These are phyloP conservation scores for Melikaiella ostensackeni DNA, from an alignment of 2,888 invertebrate genomes.

Conservation along the genomic window DNA sequence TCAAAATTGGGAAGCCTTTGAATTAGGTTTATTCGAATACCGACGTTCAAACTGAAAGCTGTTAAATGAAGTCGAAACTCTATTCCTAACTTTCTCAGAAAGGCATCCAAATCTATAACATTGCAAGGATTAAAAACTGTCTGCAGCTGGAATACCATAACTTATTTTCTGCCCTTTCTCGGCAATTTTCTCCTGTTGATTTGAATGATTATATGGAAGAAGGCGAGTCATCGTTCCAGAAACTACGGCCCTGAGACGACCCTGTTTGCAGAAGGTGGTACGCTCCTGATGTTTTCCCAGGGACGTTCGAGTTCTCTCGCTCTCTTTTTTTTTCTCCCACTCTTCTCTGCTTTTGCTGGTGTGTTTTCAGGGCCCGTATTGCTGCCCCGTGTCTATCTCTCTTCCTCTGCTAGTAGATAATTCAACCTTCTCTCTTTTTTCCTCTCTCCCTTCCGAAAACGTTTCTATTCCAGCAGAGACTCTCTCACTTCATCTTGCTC, in stretches of 20 bases:
- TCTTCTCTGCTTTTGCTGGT: conserved; percentile 22
- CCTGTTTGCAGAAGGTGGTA: conserved; percentile 53
- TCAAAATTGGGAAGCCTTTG: too few relatives aligned
- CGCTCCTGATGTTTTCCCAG: conserved; percentile 50
- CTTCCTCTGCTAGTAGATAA: conserved; percentile 22
- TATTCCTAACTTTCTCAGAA: too few relatives aligned
- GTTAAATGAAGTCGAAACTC: too few relatives aligned
- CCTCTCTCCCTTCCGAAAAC: conserved; percentile 8
- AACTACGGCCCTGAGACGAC: conserved; percentile 56
- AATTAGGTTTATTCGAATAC: too few relatives aligned
- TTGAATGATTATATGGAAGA: conserved; percentile 26
- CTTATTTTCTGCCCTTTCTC: neutral
- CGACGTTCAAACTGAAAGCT: too few relatives aligned
- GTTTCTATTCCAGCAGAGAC: neutral
- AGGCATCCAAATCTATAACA: neutral
- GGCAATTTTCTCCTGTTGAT: neutral
- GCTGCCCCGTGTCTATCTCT: conserved; percentile 25
- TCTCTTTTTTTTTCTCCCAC: conserved; percentile 42
- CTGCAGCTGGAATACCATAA: neutral
- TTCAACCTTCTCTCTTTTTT: conserved; percentile 5
- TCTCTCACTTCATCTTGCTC: conserved; percentile 6
- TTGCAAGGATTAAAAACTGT: neutral
- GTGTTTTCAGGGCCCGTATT: conserved; percentile 40
- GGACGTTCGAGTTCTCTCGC: conserved; percentile 53
- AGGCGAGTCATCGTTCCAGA: conserved; percentile 43